These are phyloP conservation scores for Syrphus vitripennis DNA, from an alignment of 2,888 invertebrate species.

Conservation along the genomic window DNA sequence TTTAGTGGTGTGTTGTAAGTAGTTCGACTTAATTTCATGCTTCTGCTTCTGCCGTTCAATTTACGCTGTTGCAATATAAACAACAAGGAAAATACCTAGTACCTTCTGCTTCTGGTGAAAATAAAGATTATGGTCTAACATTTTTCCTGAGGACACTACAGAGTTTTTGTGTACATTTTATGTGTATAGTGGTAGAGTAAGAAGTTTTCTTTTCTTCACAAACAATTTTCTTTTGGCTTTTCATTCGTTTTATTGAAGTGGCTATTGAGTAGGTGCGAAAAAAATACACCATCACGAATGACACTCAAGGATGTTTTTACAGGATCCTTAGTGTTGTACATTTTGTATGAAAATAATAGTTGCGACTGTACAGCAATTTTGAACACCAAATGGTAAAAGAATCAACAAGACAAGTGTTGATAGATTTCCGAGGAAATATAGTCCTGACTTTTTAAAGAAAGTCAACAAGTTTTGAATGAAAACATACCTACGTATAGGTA, in stretches of 20 bases:
- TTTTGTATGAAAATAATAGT: constrained; percentile 56
- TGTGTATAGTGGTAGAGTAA: neutral
- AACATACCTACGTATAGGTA: too few species aligned
- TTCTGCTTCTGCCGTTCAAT: constrained; percentile 26
- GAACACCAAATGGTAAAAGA: constrained; percentile 3
- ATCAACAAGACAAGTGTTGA: constrained; percentile 37
- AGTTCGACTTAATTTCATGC: constrained; percentile 52
- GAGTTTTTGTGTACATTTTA: constrained; percentile 8
- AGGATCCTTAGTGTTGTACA: constrained; percentile 57
- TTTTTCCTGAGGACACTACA: constrained; percentile 52
- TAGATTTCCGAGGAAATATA: constrained; percentile 26
- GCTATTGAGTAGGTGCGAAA: constrained; percentile 68
- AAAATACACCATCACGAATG: constrained; percentile 35
- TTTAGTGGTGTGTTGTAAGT: constrained; percentile 12
- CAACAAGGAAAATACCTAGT: constrained; percentile 34
- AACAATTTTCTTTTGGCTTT: constrained; percentile 20
- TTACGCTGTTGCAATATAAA: constrained; percentile 40
- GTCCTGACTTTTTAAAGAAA: neutral
- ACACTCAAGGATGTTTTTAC: constrained; percentile 60
- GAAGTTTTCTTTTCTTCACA: neutral
- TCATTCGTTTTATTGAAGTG: constrained; percentile 61
- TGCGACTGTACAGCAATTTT: constrained; percentile 3
- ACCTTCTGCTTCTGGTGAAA: neutral
- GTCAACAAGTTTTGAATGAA: constrained; percentile 6
- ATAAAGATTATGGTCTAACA: constrained; percentile 35